Base-by-base conservation (phyloP, 2,113 vertebrate species). In the Lepidothrix coronata region DNA sequence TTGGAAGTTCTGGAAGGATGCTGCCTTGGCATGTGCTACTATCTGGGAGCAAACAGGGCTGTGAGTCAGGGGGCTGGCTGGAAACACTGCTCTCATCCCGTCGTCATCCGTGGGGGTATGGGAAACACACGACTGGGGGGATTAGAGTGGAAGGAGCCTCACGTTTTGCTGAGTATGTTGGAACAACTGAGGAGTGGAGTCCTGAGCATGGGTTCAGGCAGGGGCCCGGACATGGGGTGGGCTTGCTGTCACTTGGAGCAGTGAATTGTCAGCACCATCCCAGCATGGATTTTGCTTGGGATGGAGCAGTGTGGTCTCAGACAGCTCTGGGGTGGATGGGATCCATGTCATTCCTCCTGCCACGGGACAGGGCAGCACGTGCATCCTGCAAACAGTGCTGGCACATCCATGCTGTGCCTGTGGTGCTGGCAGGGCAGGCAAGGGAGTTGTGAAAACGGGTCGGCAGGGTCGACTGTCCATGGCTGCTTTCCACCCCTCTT, bases 341-440 rank as follows among this genome's bases (percentile, higher is more conserved):
- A 52, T 57, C n/a, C 1, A 0, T 58, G 37, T 25, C 2, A 4
- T 86, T 18, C 14, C n/a, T 79, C 62, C 66, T 80, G 72, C 57
- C 41, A 14, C 0, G 9, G 30, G 71, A 78, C 37, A 62, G 43
- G 24, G 46, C 2, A 8, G 33, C 63, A 54, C 1, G 2, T 76
- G 37, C 55, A 15, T 46, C 65, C 46, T 0, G 0, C 81, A 46
- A 85, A 17, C 31, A 10, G 18, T n/a, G 41, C 51, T 57, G 63
- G 39, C 0, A 0, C 3, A 5, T 68, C 43, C 14, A 3, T 1
- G 8, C n/a, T 5, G 1, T 66, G 70, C 37, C 31, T 0, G 0
- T 3, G 12, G 24, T 2, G 2, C 80, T 52, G 63, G 54, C 4
- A 3, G 76, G 35, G 39, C 57, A 55, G 67, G 31, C 66, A 78